Conservation (phyloP, 2,888 invertebrate genomes). For the Pediacus dermestoides region DNA sequence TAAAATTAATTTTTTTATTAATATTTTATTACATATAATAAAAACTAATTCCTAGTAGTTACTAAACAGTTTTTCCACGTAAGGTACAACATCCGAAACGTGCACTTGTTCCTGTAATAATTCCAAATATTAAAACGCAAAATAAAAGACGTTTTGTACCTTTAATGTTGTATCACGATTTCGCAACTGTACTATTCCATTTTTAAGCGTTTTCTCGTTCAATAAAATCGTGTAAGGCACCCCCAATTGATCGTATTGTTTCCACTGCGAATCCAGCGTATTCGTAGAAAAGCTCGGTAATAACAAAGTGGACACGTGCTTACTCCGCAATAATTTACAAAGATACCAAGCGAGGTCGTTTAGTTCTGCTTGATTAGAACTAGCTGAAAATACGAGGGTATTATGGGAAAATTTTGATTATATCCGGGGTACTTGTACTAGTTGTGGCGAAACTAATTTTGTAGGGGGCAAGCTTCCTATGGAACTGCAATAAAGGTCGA, state of each 20-base stretch:
- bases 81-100: constrained; percentile 60
- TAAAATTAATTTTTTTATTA: too few relatives aligned
- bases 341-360: constrained; percentile 56
- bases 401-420: not conserved
- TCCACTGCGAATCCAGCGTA: constrained; percentile 48
- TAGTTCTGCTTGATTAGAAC: constrained; percentile 45
- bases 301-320: constrained; percentile 47
- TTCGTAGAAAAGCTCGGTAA: constrained; percentile 41
- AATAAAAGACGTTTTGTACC: constrained; percentile 47
- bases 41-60: too few relatives aligned
- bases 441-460: constrained; percentile 65
- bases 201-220: constrained; percentile 62
- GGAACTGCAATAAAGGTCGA: constrained; percentile 56
- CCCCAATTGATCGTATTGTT: constrained; percentile 59
- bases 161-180: constrained; percentile 65
- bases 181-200: constrained; percentile 66
- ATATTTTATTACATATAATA: constrained; percentile 13
- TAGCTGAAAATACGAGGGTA: not conserved
- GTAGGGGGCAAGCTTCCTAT: constrained; percentile 72
- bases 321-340: constrained; percentile 52
- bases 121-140: constrained; percentile 10
- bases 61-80: constrained; percentile 56
- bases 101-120: constrained; percentile 63
- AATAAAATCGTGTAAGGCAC: constrained; percentile 73
- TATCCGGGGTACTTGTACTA: constrained; percentile 34